phyloP scores from a whole-genome alignment of 1,140 invertebrate genomes.

The Hypothenemus hampei region DNA sequence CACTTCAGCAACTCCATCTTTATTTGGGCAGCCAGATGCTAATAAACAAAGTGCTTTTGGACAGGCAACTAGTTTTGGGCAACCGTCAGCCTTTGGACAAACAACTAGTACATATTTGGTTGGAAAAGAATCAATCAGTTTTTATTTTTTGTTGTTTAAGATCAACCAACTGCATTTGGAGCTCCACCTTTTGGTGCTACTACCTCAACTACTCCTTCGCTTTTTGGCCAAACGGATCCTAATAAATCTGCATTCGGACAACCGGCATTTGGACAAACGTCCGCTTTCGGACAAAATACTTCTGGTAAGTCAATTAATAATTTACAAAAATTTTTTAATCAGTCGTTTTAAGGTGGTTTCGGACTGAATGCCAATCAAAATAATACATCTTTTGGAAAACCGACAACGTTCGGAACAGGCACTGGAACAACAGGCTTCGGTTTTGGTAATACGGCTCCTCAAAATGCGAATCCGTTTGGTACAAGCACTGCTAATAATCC shows the following conservation, averaged over 20 bases:
- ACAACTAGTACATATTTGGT: no score
- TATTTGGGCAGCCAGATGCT: constrained; percentile 49
- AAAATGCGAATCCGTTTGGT: constrained; percentile 32
- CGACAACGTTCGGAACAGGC: constrained; percentile 41
- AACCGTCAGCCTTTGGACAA: no score
- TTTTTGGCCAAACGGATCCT: constrained; percentile 49
- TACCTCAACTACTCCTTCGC: constrained; percentile 41
- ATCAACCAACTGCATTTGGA: constrained; percentile 31
- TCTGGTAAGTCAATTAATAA: constrained; percentile 23
- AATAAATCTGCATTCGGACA: constrained; percentile 40
- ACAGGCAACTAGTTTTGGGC: no score
- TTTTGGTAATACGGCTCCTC: constrained; percentile 42
- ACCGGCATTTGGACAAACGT: constrained; percentile 40
- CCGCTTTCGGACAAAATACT: constrained; percentile 44
- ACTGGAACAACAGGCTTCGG: constrained; percentile 28
- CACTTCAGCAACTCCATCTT: constrained; percentile 40
- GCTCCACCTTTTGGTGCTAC: constrained; percentile 33
- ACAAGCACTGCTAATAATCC: constrained; percentile 34
- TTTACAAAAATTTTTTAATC: neutral
- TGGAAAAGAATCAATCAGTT: no score
- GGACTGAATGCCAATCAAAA: constrained; percentile 23
- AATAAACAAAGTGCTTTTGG: constrained; percentile 41
- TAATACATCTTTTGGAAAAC: constrained; percentile 28
- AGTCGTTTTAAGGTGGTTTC: constrained; percentile 22
- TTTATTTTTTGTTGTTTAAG: no score